Base-by-base conservation (phyloP, 1,140 invertebrate species). In the Drosophila yakuba region DNA sequence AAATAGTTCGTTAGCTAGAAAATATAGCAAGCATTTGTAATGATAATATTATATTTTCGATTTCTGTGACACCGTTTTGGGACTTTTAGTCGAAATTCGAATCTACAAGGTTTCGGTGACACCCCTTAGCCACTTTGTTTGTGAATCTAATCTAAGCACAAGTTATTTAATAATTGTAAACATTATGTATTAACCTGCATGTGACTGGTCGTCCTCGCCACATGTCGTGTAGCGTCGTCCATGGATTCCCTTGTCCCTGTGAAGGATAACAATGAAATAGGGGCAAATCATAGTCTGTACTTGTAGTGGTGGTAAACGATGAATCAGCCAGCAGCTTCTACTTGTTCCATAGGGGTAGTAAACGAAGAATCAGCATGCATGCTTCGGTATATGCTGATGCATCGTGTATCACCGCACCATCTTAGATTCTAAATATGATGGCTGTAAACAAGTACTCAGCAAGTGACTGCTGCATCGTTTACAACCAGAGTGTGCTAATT, bases 141-240 rank as follows among this genome's bases (percentile, higher is more conserved):
- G 35, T 72, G 43, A 43, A 54, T 36, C 48, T 51, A 44, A 14
- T 63, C 51, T 66, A 50, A 45, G 41, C 60, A 55, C 44, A 63
- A 58, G 58, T 59, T 11, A 47, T 62, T 43, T 59, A 36, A 60
- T 15, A 28, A 50, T 35, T 17, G 47, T 43, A 44, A 51, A 36
- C 15, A 41, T 6, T 50, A 47, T 61, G 58, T 64, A 91, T 80
- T 92, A 93, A 96, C 95, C 95, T 91, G 95, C 95, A 93, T 95
- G 95, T 25, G 93, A 94, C 52, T 95, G 95, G 81, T 96, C 95
- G 68, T 95, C 95, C 84, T 96, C 96, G 74, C 95, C 95, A 66
- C 96, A 95, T 74, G 95, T 94, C 36, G 94, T 93, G 74, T 95
- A 93, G 81, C 96, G 93, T 93, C 96, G 96, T 93, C 96, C 94